A percentile compares a stretch with the other conserved stretches of the same genome.
These are phyloP conservation scores for Gallinago media DNA, from an alignment of 2,113 vertebrate species.

Conservation along the genomic window DNA sequence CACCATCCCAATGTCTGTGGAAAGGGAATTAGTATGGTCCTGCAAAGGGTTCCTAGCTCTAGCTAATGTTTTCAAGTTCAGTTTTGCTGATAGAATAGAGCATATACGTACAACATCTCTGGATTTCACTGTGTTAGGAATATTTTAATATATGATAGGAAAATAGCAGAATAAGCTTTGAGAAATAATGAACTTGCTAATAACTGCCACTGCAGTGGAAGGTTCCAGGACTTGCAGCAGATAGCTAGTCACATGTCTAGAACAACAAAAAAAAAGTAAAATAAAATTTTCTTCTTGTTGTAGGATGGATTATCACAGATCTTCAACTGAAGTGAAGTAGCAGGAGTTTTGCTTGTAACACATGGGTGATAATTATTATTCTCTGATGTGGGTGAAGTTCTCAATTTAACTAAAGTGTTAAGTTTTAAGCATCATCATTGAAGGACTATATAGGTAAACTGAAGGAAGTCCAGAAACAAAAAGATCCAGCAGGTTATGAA, in stretches of 20 bases:
- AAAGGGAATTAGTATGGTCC: background rate
- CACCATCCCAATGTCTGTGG: rapidly evolving
- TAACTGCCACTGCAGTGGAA: background rate
- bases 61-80: background rate
- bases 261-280: background rate
- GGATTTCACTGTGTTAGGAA: background rate
- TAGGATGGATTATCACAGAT: background rate
- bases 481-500: background rate
- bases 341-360: background rate
- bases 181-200: background rate
- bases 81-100: background rate
- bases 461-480: background rate
- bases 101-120: background rate
- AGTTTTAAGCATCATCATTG: background rate
- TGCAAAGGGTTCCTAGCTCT: background rate
- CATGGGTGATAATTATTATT: background rate
- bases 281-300: background rate
- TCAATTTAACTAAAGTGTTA: background rate
- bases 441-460: background rate
- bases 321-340: background rate
- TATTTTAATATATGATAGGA: background rate
- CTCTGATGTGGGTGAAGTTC: background rate
- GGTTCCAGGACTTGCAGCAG: background rate
- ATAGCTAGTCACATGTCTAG: background rate
- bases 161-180: background rate